Conservation (phyloP, 2,888 invertebrate genomes). For the Perizoma affinitatum region DNA sequence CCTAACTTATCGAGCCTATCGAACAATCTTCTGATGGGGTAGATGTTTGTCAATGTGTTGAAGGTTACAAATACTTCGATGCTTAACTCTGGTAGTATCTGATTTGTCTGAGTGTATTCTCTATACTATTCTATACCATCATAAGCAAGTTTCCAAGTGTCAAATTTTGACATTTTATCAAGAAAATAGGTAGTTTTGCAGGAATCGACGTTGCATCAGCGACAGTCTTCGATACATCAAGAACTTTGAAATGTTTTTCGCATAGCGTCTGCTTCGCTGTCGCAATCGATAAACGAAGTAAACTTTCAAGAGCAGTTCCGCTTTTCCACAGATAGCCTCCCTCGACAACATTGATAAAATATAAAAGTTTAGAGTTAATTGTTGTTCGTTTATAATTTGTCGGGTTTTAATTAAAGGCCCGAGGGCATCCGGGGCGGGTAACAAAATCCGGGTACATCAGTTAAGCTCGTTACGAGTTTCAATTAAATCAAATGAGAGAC, state of each 20-base stretch:
- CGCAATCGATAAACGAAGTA: slow-evolving; percentile 21
- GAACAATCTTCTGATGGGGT: not conserved
- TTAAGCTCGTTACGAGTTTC: slow-evolving; percentile 55
- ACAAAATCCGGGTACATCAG: slow-evolving; percentile 50
- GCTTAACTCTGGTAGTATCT: not conserved
- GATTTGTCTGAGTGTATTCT: not conserved
- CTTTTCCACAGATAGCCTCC: slow-evolving; percentile 17
- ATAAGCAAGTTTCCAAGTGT: too few relatives aligned
- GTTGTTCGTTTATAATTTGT: slow-evolving; percentile 50
- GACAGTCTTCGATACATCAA: not conserved
- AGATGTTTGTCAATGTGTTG: not conserved
- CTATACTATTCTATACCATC: too few relatives aligned
- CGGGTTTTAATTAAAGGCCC: slow-evolving; percentile 52
- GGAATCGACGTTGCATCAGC: too few relatives aligned
- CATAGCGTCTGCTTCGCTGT: slow-evolving; percentile 7
- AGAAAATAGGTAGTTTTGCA: too few relatives aligned
- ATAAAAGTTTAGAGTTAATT: slow-evolving; percentile 51
- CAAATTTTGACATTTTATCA: too few relatives aligned
- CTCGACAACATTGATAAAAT: slow-evolving; percentile 40
- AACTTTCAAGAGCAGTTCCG: slow-evolving; percentile 26
- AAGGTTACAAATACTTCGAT: too few relatives aligned
- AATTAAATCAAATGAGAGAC: slow-evolving; percentile 55
- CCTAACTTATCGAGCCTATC: not conserved
- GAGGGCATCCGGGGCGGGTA: slow-evolving; percentile 43
- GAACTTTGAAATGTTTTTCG: not conserved